Evolutionary conservation across 2,113 vertebrate species (phyloP), one percentile per base, ranked within the genome.

Genomic region (Heterocephalus glaber): DNA sequence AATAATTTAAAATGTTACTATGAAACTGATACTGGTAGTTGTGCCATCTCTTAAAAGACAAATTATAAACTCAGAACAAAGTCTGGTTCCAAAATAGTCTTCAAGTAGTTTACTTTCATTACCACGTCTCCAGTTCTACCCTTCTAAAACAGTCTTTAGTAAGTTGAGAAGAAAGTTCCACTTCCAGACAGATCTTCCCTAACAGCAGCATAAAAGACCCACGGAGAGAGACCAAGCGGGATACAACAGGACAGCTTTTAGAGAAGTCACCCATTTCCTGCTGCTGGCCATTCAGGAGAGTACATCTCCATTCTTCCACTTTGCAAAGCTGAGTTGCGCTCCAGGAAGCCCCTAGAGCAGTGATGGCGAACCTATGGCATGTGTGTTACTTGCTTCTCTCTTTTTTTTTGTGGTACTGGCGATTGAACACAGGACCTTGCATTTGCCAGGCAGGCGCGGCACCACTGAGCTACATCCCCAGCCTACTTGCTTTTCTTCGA

Each of bases 221-320:
- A 7, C 0, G 49, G 72, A 72, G 70, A 68, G 88, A 76, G 89
- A 90, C 88, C 22, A 17, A 89, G 3, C 19, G 6, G 90, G 96
- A 93, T 33, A 91, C 90, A 77, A 65, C 2, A 54, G 26, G 0
- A 72, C 11, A 49, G 77, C 90, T 96, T 90, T 84, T 87, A 70
- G 84, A 95, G 94, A 89, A 89, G 3, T 44, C 24, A 0, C 33
- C 49, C 41, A 2, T 87, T 97, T 97, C 92, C 95, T 89, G 76
- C 90, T 79, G 58, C 76, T 80, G 24, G 47, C 74, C 8, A n/a
- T 54, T 76, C 88, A 68, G 63, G 74, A 85, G 68, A 86, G 98
- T 91, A 97, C 80, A 19, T 52, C 92, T 91, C 82, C 89, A 84
- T 97, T 97, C 96, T 98, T 98, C 22, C 66, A 89, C 68, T 82